Evolutionary conservation across 1,140 invertebrate genomes (phyloP), one percentile per base, ranked within the genome.

Genomic region (Planococcus citri): DNA sequence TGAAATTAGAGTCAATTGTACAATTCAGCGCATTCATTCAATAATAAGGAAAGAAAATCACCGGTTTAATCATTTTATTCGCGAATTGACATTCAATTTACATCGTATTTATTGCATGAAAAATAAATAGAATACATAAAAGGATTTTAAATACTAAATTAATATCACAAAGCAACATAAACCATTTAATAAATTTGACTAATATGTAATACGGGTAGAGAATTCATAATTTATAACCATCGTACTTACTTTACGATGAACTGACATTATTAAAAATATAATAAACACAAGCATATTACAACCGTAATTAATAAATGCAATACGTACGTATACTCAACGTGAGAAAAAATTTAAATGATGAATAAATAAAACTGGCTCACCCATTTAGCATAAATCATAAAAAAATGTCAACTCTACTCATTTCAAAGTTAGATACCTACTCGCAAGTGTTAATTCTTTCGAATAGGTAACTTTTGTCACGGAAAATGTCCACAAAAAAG

Each of bases 141-240:
- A 6, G n/a, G 17, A 9, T 51, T 64, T 64, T 64, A 64, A 64
- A 20, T 64, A 64, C 60, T 64, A 64, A 64, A 64, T 64, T 64
- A 64, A 64, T 64, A 64, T 64, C 60, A 64, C 60, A 64, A 64
- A 64, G 21, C 21, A 25, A 64, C 60, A 64, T 4, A 64, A 64
- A 64, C 25, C 60, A 64, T 25, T 22, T 9, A 64, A 51, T 51
- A n/a, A 51, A 64, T 64, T 64, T 64, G 60, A 64, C 60, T 64
- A 64, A 64, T 64, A 51, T 51, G 29, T 33, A 33, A 51, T 3
- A 51, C 6, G 41, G 4, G 17, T 9, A 51, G 41, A 51, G 17
- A 9, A 51, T n/a, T 3, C 12, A 33, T 33, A 12, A 33, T 33
- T 33, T 33, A 33, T 33, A 33, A 33, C 12, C 29, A 12, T 12